A percentile compares a stretch with the other conserved stretches of the same genome.
Evolutionary conservation across 2,113 vertebrate species (phyloP).

Genomic region (Azemiops feae): DNA sequence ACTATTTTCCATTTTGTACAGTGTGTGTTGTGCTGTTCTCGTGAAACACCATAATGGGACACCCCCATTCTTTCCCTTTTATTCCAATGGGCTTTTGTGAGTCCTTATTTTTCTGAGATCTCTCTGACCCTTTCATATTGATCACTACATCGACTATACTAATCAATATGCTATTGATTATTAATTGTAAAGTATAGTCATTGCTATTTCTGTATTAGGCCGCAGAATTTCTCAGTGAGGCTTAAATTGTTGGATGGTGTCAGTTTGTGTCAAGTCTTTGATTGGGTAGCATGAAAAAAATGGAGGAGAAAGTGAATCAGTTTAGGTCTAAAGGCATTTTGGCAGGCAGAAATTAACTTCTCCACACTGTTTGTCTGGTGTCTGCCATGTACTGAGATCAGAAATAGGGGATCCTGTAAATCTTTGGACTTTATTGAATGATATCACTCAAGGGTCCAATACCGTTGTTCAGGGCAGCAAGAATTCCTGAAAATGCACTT

Average conservation of each 20-base stretch:
- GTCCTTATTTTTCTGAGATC: neutral
- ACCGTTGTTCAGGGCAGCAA: neutral
- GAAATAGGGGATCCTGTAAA: neutral
- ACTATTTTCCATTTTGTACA: neutral
- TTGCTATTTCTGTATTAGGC: neutral
- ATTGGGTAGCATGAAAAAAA: neutral
- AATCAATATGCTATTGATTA: neutral
- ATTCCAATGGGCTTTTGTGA: neutral
- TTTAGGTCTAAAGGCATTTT: neutral
- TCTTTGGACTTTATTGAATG: neutral
- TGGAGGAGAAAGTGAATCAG: neutral
- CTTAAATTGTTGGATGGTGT: neutral
- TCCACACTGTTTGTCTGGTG: neutral
- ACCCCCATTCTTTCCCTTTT: neutral
- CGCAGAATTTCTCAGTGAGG: neutral
- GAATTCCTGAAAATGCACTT: neutral
- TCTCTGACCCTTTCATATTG: neutral
- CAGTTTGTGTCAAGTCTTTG: neutral
- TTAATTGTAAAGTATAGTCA: neutral
- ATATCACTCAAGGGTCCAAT: neutral
- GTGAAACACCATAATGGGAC: neutral
- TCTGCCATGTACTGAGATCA: neutral
- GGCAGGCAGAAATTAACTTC: neutral
- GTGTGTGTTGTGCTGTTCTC: rapidly evolving
- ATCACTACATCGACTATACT: neutral